A percentile compares a stretch with the other conserved stretches of the same genome.
These are phyloP conservation scores for Plectus sambesii DNA, from an alignment of 1,140 invertebrate species.

Conservation along the genomic window DNA sequence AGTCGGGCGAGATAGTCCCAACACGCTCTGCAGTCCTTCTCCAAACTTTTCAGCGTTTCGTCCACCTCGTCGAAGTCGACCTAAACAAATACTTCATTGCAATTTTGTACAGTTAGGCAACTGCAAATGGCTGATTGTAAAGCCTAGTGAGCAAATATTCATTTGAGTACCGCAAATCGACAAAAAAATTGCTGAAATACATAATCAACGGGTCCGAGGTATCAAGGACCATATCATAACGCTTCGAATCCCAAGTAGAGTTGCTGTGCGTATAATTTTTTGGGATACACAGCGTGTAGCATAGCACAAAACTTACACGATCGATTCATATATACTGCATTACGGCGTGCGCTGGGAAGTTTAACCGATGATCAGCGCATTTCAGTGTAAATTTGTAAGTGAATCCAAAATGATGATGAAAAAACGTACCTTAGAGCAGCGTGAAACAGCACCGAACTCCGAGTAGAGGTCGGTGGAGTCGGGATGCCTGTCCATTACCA, in stretches of 20 bases:
- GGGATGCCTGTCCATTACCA: constrained; percentile 89
- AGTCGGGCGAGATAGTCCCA: constrained; percentile 94
- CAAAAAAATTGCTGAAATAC: not conserved
- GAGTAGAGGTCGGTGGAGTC: constrained; percentile 87
- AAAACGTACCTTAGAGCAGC: constrained; percentile 61
- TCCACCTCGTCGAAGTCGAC: constrained; percentile 78
- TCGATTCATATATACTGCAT: not conserved
- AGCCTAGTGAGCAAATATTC: no score
- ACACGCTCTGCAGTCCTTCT: constrained; percentile 87
- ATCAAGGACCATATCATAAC: no score
- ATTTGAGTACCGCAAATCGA: constrained; percentile 4
- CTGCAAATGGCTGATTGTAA: no score
- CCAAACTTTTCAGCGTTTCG: constrained; percentile 71
- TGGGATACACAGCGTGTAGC: not conserved
- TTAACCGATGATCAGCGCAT: not conserved
- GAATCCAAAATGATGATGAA: constrained; percentile 1
- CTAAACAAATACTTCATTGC: constrained; percentile 51
- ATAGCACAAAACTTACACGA: not conserved
- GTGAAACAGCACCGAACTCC: constrained; percentile 79
- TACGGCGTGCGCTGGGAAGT: not conserved
- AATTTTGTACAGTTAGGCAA: not conserved
- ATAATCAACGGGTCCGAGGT: no score
- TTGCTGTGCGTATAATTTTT: not conserved
- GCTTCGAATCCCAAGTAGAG: not conserved
- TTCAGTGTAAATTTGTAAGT: not conserved